Conservation (phyloP, 2,113 vertebrate species). For the Struthio camelus region DNA sequence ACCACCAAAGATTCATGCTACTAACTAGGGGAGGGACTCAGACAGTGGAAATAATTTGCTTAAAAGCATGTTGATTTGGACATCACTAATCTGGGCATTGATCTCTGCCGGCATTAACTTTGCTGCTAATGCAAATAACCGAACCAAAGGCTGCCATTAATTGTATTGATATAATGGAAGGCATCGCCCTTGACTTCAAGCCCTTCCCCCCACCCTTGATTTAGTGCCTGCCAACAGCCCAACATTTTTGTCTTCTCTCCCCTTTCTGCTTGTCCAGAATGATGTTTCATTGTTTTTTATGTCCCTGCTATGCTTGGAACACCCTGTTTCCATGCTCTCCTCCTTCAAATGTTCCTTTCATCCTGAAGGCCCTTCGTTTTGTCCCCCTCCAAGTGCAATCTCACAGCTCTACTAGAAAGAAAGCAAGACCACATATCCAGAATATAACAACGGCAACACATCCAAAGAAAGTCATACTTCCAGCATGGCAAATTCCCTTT, state of each 20-base stretch:
- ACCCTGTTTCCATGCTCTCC: not conserved
- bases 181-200: conserved; percentile 47
- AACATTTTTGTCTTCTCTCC: conserved; percentile 39
- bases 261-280: conserved; percentile 41
- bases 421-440: not conserved
- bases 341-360: not conserved
- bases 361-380: not conserved
- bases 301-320: not conserved
- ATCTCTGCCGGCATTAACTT: conserved; percentile 62
- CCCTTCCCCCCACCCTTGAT: not conserved
- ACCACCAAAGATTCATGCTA: conserved; percentile 45
- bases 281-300: conserved; percentile 52
- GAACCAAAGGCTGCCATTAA: conserved; percentile 61
- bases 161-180: conserved; percentile 68
- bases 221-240: conserved; percentile 9
- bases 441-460: not conserved
- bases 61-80: conserved; percentile 71
- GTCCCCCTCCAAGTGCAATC: not conserved
- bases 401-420: not conserved
- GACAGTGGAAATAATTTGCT: conserved; percentile 69
- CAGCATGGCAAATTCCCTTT: not conserved
- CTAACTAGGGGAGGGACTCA: conserved; percentile 20
- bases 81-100: conserved; percentile 59
- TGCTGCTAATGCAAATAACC: conserved; percentile 69
- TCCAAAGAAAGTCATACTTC: not conserved